Evolutionary conservation across 2,113 vertebrate species (phyloP).

Genomic region (Todiramphus saurophagus): DNA sequence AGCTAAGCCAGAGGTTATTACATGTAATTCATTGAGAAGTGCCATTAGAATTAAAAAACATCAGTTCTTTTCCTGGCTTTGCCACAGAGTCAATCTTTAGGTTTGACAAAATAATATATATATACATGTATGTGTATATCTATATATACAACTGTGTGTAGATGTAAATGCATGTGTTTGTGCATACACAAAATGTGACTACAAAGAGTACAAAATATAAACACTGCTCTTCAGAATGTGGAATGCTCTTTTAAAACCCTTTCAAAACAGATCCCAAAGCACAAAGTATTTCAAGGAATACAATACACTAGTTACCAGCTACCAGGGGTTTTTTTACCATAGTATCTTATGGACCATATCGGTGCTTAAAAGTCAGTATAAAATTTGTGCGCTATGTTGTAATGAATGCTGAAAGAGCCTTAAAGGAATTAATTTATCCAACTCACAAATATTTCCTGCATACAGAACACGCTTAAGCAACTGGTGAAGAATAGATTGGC

Average conservation of each 20-base stretch:
- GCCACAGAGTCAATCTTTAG: not conserved
- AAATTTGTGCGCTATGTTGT: not conserved
- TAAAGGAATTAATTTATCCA: not conserved
- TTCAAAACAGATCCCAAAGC: not conserved
- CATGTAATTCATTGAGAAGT: not conserved
- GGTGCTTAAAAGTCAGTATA: not conserved
- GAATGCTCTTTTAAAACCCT: not conserved
- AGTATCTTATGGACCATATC: not conserved
- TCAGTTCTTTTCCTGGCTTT: not conserved
- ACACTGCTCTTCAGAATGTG: not conserved
- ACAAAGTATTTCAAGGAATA: not conserved
- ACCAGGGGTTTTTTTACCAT: not conserved
- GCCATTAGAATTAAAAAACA: not conserved
- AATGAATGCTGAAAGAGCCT: not conserved
- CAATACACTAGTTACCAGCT: not conserved
- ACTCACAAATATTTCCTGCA: not conserved
- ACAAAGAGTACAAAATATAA: not conserved
- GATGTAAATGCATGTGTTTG: not conserved
- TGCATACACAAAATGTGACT: not conserved
- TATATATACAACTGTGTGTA: no score
- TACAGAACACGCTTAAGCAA: not conserved
- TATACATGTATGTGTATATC: accelerated
- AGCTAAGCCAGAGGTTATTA: not conserved
- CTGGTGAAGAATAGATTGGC: not conserved
- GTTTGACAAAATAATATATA: not conserved